phyloP scores from a whole-genome alignment of 2,888 invertebrate species.

The Cephus sareptanus region DNA sequence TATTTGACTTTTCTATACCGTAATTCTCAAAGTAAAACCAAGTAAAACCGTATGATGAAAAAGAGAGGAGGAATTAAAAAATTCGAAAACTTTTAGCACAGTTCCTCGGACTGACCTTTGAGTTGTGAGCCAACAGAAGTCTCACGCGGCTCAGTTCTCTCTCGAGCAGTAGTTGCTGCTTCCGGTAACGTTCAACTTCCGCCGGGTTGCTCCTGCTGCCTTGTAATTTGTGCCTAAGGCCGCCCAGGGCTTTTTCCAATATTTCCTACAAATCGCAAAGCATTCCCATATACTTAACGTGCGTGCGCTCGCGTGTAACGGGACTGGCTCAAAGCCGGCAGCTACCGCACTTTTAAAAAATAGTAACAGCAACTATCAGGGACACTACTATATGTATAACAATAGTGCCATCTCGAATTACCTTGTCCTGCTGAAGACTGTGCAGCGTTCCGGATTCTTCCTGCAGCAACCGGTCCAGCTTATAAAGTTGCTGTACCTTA shows the following conservation, averaged over 20 bases:
- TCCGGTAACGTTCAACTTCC: conserved; percentile 75
- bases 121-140: conserved; percentile 88
- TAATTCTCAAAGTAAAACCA: no score
- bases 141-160: conserved; percentile 86
- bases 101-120: conserved; percentile 74
- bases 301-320: background rate
- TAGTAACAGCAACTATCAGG: no score
- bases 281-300: background rate
- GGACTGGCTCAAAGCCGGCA: background rate
- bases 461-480: conserved; percentile 78
- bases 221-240: conserved; percentile 75
- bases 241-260: conserved; percentile 76
- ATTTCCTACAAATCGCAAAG: conserved; percentile 67
- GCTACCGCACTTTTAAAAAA: background rate
- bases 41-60: background rate
- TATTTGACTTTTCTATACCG: background rate
- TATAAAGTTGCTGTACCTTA: conserved; percentile 83
- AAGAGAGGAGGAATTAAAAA: background rate
- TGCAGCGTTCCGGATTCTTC: conserved; percentile 81
- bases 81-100: conserved; percentile 44
- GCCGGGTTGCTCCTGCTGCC: conserved; percentile 72
- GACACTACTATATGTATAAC: background rate
- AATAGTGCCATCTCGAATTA: conserved; percentile 34
- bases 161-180: conserved; percentile 78
- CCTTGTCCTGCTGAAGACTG: conserved; percentile 80